A percentile compares a stretch with the other conserved stretches of the same genome.
These are phyloP conservation scores for Acinonyx jubatus DNA, from an alignment of 2,113 vertebrate species.

Conservation along the genomic window DNA sequence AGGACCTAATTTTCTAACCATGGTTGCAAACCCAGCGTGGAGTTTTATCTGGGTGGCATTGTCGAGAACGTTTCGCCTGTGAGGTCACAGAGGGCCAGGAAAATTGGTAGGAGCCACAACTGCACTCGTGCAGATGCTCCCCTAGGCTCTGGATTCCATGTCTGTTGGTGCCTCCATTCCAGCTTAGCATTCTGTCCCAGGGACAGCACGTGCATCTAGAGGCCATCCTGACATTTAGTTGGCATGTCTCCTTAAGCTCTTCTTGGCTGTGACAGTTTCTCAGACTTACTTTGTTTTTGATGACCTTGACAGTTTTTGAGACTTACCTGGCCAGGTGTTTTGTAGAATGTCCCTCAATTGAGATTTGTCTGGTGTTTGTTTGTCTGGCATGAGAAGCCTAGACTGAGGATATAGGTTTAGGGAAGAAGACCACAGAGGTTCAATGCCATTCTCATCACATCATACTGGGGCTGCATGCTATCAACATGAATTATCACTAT, in stretches of 20 bases:
- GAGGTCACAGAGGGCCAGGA: not conserved
- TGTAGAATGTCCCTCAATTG: not conserved
- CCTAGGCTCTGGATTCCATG: not conserved
- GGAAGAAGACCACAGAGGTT: not conserved
- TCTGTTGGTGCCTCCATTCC: not conserved
- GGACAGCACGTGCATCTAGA: not conserved
- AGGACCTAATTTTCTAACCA: not conserved
- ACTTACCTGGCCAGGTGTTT: not conserved
- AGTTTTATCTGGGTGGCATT: not conserved
- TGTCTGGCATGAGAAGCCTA: not conserved
- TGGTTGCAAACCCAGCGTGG: not conserved
- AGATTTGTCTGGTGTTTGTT: conserved; percentile 20
- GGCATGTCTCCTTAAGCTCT: not conserved
- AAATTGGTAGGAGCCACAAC: not conserved
- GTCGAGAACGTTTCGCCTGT: not conserved
- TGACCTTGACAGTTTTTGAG: not conserved
- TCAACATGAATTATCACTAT: not conserved
- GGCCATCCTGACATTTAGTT: not conserved
- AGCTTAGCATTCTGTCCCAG: not conserved
- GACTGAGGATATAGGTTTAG: not conserved
- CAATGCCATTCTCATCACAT: not conserved
- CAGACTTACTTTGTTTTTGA: not conserved
- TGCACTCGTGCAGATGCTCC: not conserved
- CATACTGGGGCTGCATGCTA: not conserved
- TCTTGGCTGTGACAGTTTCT: not conserved